phyloP scores from a whole-genome alignment of 2,797 vertebrate species.

The Cynodonichthys magdalenae region DNA sequence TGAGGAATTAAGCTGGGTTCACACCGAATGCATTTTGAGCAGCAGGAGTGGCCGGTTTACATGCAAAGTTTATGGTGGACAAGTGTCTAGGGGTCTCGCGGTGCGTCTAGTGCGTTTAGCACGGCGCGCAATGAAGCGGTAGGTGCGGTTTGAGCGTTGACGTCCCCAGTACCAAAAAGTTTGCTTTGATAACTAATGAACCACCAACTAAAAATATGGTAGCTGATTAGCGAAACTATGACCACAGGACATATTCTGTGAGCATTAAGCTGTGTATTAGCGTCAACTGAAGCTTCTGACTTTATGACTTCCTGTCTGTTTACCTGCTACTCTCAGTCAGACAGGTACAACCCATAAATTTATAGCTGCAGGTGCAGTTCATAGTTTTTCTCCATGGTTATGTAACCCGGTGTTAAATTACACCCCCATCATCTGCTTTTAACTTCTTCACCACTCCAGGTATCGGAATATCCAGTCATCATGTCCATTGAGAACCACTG shows the following conservation, averaged over 20 bases:
- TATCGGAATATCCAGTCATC: constrained; percentile 90
- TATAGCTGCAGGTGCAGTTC: constrained; percentile 41
- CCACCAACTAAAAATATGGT: too few species aligned
- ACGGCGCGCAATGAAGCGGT: too few species aligned
- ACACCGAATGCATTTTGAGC: too few species aligned
- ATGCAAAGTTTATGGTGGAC: too few species aligned
- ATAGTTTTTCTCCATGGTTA: constrained; percentile 57
- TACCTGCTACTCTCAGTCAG: constrained; percentile 36
- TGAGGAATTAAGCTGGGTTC: too few species aligned
- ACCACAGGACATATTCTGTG: constrained; percentile 17
- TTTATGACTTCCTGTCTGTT: constrained; percentile 23
- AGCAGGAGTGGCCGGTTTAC: too few species aligned
- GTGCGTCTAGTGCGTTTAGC: too few species aligned
- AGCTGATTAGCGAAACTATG: too few species aligned
- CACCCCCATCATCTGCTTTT: constrained; percentile 13
- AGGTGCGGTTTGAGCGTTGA: too few species aligned
- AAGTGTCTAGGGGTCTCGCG: too few species aligned
- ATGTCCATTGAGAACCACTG: constrained; percentile 96
- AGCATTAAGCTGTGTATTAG: constrained; percentile 3
- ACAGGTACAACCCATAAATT: constrained; percentile 28
- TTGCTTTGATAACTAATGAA: too few species aligned
- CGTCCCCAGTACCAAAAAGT: too few species aligned
- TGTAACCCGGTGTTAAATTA: constrained; percentile 49
- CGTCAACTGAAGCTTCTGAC: constrained; percentile 18
- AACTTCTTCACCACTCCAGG: constrained; percentile 64